A percentile compares a stretch with the other conserved stretches of the same genome.
phyloP scores from a whole-genome alignment of 2,797 vertebrate genomes.

The Phalanger gymnotis region DNA sequence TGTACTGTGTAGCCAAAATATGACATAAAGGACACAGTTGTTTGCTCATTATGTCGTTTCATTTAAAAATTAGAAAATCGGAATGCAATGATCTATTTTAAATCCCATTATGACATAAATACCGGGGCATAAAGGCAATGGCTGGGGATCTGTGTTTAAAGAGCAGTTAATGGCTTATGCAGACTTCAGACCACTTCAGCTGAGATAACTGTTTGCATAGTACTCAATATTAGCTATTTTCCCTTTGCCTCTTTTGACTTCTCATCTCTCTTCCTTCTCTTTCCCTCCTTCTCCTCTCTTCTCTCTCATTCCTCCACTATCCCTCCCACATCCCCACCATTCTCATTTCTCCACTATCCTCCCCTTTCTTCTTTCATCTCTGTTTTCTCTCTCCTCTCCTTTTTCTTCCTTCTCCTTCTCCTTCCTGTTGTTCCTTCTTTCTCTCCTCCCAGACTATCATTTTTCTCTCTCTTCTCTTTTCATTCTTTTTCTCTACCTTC shows the following conservation, averaged over 20 bases:
- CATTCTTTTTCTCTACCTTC: too few species aligned
- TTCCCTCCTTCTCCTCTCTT: background rate
- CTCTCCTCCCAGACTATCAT: too few species aligned
- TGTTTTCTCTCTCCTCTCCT: too few species aligned
- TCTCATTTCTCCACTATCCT: background rate
- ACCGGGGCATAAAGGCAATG: background rate
- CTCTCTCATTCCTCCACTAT: background rate
- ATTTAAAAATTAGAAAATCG: conserved; percentile 69
- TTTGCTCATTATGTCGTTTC: conserved; percentile 21
- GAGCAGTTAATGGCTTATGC: conserved; percentile 30
- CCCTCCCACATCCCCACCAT: too few species aligned
- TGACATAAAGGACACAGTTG: conserved; percentile 43
- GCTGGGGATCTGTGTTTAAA: conserved; percentile 37
- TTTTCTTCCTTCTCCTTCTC: too few species aligned
- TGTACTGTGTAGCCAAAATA: background rate
- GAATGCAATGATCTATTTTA: conserved; percentile 60
- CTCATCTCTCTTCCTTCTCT: background rate
- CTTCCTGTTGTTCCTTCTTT: too few species aligned
- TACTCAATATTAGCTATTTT: background rate
- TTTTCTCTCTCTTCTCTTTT: too few species aligned
- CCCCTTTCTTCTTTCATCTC: background rate
- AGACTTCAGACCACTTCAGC: background rate
- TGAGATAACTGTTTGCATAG: background rate
- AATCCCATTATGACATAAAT: conserved; percentile 66
- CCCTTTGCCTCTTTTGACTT: background rate